phyloP scores from a whole-genome alignment of 2,113 vertebrate genomes.

The Rhinogobius similis region DNA sequence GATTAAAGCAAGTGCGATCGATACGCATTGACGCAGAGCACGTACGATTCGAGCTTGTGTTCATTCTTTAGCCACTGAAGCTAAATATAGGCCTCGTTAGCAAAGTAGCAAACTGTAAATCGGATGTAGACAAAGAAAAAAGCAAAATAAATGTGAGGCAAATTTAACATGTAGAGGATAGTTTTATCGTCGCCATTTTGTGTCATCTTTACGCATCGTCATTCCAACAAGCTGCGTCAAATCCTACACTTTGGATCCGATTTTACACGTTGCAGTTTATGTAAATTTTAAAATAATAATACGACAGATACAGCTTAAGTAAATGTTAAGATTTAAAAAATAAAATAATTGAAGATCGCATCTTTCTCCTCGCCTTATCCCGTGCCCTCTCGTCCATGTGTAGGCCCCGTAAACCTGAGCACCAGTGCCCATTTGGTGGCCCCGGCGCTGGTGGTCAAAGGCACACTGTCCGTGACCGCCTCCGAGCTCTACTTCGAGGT shows the following conservation, averaged over 20 bases:
- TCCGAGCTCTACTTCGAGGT: conserved; percentile 98
- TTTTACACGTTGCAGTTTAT: background rate
- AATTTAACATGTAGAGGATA: too few relatives aligned
- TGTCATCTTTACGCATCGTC: background rate
- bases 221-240: background rate
- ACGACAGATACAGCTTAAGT: background rate
- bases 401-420: conserved; percentile 93
- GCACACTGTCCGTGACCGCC: conserved; percentile 93
- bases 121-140: background rate
- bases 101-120: background rate
- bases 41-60: background rate
- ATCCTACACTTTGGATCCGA: background rate
- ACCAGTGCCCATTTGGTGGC: conserved; percentile 91
- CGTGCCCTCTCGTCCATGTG: conserved; percentile 39
- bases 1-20: conserved; percentile 90
- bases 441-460: conserved; percentile 87
- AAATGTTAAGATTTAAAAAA: background rate
- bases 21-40: conserved; percentile 82
- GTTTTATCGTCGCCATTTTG: background rate
- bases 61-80: background rate
- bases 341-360: background rate
- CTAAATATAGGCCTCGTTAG: background rate
- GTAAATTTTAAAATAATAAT: background rate
- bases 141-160: background rate
- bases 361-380: background rate